Evolutionary conservation across 2,797 vertebrate genomes (phyloP).

Genomic region (Choloepus didactylus): DNA sequence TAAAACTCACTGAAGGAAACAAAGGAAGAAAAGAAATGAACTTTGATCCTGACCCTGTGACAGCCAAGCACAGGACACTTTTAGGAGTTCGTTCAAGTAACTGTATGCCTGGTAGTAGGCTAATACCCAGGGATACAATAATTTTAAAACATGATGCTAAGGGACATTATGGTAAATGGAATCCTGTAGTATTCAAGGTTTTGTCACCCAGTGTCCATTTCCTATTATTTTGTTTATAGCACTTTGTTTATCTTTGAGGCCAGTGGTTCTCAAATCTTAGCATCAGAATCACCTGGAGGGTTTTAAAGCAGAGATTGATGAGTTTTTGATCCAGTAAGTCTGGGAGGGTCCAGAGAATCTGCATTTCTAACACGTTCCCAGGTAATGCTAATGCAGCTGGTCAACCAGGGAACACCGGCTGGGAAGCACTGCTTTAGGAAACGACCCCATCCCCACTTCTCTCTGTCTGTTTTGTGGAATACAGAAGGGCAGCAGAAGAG

Average conservation of each 20-base stretch:
- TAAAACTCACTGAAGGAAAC: background rate
- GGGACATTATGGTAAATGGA: background rate
- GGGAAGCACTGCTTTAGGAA: background rate
- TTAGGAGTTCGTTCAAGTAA: background rate
- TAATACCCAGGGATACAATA: background rate
- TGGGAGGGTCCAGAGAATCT: background rate
- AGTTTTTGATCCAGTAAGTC: background rate
- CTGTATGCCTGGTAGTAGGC: background rate
- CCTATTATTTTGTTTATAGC: background rate
- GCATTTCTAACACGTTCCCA: background rate
- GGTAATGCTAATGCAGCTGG: background rate
- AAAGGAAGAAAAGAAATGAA: background rate
- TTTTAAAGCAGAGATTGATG: background rate
- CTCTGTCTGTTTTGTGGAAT: background rate
- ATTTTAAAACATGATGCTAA: background rate
- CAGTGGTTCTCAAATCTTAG: background rate
- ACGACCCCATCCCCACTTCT: too few relatives aligned
- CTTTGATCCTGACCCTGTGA: background rate
- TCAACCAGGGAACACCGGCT: fast-evolving
- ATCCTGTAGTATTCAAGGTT: background rate
- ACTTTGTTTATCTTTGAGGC: background rate
- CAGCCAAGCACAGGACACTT: too few relatives aligned
- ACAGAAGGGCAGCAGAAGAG: background rate
- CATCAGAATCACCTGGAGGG: background rate
- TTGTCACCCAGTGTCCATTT: background rate